Base-by-base conservation (phyloP, 1,140 invertebrate species). In the Lysiphlebus fabarum region DNA sequence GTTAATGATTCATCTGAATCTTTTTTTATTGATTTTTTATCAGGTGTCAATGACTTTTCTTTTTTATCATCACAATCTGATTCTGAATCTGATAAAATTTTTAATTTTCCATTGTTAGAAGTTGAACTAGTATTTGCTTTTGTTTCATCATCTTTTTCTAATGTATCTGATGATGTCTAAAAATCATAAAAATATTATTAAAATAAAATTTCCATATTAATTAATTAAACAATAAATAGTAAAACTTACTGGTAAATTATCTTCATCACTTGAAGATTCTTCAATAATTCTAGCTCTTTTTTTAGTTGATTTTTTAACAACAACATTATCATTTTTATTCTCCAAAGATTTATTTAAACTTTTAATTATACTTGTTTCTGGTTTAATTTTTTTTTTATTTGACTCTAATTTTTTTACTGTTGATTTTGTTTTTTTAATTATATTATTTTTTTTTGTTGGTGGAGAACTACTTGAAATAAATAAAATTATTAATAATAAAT, bases 201-300 rank as follows among this genome's bases (percentile, higher is more conserved):
- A 14, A 10, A 50, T 2, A n/a, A 51, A 50, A 42, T 34, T 38
- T 36, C 3, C 41, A 53, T 44, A 33, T 6, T 6, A 38, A 50
- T n/a, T n/a, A 4, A 50, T 50, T 58, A 12, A 47, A 17, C 36
- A 51, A 17, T 9, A 26, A 53, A 37, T 55, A 48, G 51, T 53
- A 42, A 48, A 62, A 67, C 65, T 58, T 65, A 74, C 70, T 38
- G 64, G 56, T 42, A 72, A 51, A 49, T 69, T 65, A 40, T 33
- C 64, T 48, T 73, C 73, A n/a, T 74, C 72, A 56, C 68, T 75
- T 0, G 73, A 73, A 59, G 72, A 67, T 56, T 65, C 50, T 42
- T 48, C 61, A 44, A 67, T 58, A 11, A 71, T 67, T 65, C 72
- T 68, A 14, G 56, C 58, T 67, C 49, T 45, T 50, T 51, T 66